phyloP scores from a whole-genome alignment of 2,113 vertebrate genomes.

The Boleophthalmus pectinirostris region DNA sequence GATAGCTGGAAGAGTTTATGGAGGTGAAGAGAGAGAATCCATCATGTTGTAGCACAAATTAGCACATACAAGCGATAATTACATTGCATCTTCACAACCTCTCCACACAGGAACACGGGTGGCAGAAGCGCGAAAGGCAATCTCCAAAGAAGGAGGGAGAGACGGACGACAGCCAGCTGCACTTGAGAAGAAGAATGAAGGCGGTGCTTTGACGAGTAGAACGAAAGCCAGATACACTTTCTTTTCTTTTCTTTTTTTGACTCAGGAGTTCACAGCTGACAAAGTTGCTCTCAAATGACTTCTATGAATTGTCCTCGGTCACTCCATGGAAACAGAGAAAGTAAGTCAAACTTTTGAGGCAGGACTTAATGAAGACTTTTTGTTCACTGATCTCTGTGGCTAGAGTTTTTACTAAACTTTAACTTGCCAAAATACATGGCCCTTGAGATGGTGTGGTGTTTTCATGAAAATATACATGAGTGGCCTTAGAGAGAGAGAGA shows the following conservation, averaged over 20 bases:
- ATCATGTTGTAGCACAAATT: neutral
- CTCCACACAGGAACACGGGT: neutral
- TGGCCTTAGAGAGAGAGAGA: too few relatives aligned
- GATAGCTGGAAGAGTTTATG: neutral
- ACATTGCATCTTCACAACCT: conserved; percentile 6
- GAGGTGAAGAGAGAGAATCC: neutral
- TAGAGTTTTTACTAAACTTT: neutral
- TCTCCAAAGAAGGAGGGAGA: conserved; percentile 4
- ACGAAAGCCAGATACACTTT: conserved; percentile 21
- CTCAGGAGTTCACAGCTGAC: neutral
- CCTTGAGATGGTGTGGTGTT: too few relatives aligned
- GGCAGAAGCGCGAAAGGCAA: neutral
- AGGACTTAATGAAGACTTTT: neutral
- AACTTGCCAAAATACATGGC: neutral
- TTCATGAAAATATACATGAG: too few relatives aligned
- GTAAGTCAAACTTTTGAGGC: neutral
- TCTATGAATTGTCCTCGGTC: conserved; percentile 20
- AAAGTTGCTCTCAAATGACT: conserved; percentile 31
- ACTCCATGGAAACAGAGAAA: conserved; percentile 16
- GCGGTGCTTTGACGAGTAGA: conserved; percentile 18
- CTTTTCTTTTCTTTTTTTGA: neutral
- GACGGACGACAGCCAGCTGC: conserved; percentile 6
- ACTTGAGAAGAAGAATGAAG: conserved; percentile 5
- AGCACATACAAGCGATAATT: conserved; percentile 21
- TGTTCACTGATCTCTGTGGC: neutral